A percentile compares a stretch with the other conserved stretches of the same genome.
Conservation (phyloP, 2,113 vertebrate genomes). For the Pedionomus torquatus region DNA sequence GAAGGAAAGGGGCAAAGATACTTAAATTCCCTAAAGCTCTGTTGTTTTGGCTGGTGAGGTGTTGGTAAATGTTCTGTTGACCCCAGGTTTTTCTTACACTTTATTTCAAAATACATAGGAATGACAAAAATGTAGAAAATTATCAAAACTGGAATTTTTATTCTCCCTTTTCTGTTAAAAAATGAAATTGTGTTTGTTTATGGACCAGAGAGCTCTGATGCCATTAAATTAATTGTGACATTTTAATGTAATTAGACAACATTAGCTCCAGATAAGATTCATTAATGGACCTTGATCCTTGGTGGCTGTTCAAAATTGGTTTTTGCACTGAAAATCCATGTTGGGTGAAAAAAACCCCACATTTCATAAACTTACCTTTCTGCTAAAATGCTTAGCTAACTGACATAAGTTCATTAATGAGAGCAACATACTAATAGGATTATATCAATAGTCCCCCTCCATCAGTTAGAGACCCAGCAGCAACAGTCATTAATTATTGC, state of each 20-base stretch:
- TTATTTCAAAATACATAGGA: not conserved
- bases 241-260: slow-evolving; percentile 74
- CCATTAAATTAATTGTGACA: slow-evolving; percentile 71
- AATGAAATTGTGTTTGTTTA: slow-evolving; percentile 24
- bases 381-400: slow-evolving; percentile 72
- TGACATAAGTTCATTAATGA: slow-evolving; percentile 74
- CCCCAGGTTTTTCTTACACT: not conserved
- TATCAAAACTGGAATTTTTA: not conserved
- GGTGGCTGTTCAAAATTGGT: slow-evolving; percentile 51
- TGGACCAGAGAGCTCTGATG: slow-evolving; percentile 36
- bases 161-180: not conserved
- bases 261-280: slow-evolving; percentile 72
- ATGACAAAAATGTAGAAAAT: not conserved
- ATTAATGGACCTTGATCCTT: slow-evolving; percentile 68
- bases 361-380: slow-evolving; percentile 68
- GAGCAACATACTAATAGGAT: slow-evolving; percentile 61
- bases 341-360: not conserved
- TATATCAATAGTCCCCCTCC: slow-evolving; percentile 69
- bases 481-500: slow-evolving; percentile 63
- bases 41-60: not conserved
- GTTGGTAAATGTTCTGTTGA: not conserved
- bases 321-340: slow-evolving; percentile 59
- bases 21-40: not conserved
- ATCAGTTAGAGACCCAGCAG: slow-evolving; percentile 64
- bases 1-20: not conserved